Conservation (phyloP, 2,888 invertebrate species). For the Cyaniris semiargus region DNA sequence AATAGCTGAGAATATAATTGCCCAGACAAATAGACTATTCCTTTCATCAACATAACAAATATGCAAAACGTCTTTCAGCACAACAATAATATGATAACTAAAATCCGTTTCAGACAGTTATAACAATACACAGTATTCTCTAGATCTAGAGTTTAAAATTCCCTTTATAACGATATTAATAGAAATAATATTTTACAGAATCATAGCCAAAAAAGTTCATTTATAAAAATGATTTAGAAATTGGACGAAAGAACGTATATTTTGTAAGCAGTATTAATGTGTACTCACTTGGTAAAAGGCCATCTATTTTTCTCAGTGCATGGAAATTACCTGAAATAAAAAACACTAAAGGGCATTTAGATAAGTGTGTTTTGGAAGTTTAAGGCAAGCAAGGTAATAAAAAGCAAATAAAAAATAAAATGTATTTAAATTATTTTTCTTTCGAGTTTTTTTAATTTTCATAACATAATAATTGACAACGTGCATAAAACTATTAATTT, state of each 20-base stretch:
- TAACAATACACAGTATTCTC: neutral
- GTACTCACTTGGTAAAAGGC: slow-evolving; percentile 62
- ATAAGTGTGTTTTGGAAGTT: neutral
- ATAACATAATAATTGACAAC: too few species aligned
- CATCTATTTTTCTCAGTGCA: slow-evolving; percentile 58
- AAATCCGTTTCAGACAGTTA: neutral
- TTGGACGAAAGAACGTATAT: neutral
- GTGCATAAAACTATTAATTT: too few species aligned
- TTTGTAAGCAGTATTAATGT: slow-evolving; percentile 36
- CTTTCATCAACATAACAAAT: slow-evolving; percentile 5
- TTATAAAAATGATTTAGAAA: neutral
- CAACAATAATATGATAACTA: neutral
- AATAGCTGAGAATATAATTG: neutral
- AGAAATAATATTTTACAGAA: too few species aligned
- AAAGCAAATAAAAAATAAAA: neutral
- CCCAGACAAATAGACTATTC: neutral
- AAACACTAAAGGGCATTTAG: slow-evolving; percentile 47
- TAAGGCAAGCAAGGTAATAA: neutral
- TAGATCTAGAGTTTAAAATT: neutral
- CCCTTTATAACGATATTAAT: too few species aligned
- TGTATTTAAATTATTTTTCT: too few species aligned
- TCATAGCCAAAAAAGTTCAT: neutral
- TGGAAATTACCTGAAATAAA: slow-evolving; percentile 71
- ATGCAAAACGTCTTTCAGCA: neutral
- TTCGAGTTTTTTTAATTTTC: too few species aligned